Evolutionary conservation across 2,797 vertebrate genomes (phyloP), one percentile per base, ranked within the genome.

Genomic region (Morelia viridis): DNA sequence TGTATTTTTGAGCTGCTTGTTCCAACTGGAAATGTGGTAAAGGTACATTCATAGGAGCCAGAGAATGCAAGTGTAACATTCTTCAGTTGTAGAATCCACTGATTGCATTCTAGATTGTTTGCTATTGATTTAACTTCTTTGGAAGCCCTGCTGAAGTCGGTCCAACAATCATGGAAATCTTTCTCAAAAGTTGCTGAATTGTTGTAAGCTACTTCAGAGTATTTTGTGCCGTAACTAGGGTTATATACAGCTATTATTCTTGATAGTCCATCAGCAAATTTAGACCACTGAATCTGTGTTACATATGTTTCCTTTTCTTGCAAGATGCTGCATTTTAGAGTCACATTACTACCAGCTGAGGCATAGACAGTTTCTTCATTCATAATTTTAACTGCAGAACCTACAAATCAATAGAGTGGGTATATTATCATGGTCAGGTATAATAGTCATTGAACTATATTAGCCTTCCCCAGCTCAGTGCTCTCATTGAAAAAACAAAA

Each of bases 261-360:
- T 7, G 93, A n/a, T 0, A 0, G 6, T 2, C 15, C 87, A 41
- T 83, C 0, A 0, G 91, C 88, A 26, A 85, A 60, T 89, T 95
- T 97, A 91, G 97, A 95, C 97, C 97, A 97, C n/a, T 97, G 97
- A 6, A 85, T 94, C 93, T 97, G 96, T 13, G 96, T 92, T 22
- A 96, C 5, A 46, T 91, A 0, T 57, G 91, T 90, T 60, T 0
- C 1, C 5, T 60, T 57, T 5, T 0, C 0, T 35, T 95, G 96
- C 88, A 93, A 87, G 24, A 95, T 80, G 88, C 1, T 9, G 86
- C 96, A 97, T 28, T 13, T 80, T 89, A 98, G 76, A 28, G 94
- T 95, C 94, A 97, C 68, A 0, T 96, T 87, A 10, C 93, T 90
- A 13, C 96, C 96, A 2, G 95, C 95, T 0, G 92, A 85, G 92